These are phyloP conservation scores for Leptinotarsa tumamoca DNA, from an alignment of 2,888 invertebrate species.

Conservation along the genomic window DNA sequence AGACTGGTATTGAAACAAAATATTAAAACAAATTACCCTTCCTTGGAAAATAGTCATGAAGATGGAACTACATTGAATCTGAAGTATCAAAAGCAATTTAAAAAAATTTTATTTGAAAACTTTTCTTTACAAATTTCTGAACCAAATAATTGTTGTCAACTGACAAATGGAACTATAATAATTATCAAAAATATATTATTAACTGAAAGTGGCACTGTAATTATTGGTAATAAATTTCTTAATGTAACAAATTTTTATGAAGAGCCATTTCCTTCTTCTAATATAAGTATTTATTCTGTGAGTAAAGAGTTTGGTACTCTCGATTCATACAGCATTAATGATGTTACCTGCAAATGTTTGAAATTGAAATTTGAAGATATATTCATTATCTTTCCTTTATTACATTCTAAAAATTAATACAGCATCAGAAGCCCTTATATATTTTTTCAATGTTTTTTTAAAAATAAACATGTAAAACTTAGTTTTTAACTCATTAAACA, in stretches of 20 bases:
- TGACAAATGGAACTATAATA: slow-evolving; percentile 2
- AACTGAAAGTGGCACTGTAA: slow-evolving; percentile 1
- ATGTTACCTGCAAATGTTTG: slow-evolving; percentile 20
- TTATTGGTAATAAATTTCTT: slow-evolving; percentile 21
- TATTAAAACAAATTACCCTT: slow-evolving; percentile 5
- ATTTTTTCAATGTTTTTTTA: not conserved
- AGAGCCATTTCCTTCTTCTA: slow-evolving; percentile 29
- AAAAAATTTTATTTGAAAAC: slow-evolving; percentile 26
- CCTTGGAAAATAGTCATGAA: slow-evolving; percentile 23
- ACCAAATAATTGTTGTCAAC: slow-evolving; percentile 34
- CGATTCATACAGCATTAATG: slow-evolving; percentile 14
- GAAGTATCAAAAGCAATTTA: slow-evolving; percentile 24
- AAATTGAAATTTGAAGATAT: slow-evolving; percentile 18
- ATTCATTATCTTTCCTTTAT: slow-evolving; percentile 7
- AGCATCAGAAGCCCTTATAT: too few relatives aligned
- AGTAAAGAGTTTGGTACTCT: not conserved
- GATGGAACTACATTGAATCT: slow-evolving; percentile 9
- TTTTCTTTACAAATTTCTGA: slow-evolving; percentile 20
- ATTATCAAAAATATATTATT: slow-evolving; percentile 26
- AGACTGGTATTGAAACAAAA: slow-evolving; percentile 3
- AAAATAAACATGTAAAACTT: not conserved
- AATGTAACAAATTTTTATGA: slow-evolving; percentile 24
- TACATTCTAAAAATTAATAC: slow-evolving; percentile 7
- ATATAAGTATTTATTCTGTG: slow-evolving; percentile 29
- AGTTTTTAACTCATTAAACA: not conserved